Percentiles rank a stretch among this genome's conserved stretches.
Conservation (phyloP, 2,888 invertebrate species). For the Nasonia oneida region DNA sequence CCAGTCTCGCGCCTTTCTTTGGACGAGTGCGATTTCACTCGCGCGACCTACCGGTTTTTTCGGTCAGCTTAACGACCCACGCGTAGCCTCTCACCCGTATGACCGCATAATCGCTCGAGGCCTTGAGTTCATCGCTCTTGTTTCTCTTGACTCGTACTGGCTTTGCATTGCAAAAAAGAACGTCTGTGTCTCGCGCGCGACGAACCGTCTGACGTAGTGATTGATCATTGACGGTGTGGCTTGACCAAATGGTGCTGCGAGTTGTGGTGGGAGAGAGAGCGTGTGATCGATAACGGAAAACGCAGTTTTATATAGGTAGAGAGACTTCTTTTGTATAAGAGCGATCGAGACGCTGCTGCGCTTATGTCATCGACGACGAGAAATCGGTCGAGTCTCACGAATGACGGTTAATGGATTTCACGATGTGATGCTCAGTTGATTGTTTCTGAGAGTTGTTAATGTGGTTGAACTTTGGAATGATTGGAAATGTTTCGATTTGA, state of each 20-base stretch:
- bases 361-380: neutral
- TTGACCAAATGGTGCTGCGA: neutral
- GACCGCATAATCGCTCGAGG: constrained; percentile 12
- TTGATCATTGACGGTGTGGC: neutral
- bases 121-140: neutral
- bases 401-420: neutral
- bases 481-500: too few relatives aligned
- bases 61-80: neutral
- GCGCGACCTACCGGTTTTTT: neutral
- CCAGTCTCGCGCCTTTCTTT: neutral
- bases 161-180: neutral
- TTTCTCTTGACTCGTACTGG: neutral
- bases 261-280: neutral
- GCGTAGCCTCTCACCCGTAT: neutral
- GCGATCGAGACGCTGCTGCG: neutral
- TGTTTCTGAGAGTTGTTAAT: neutral
- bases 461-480: neutral
- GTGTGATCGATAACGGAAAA: neutral
- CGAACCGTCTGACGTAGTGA: neutral
- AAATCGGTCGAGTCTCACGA: neutral
- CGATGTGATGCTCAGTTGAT: neutral
- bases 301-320: neutral
- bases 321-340: neutral
- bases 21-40: neutral
- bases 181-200: neutral